Conservation (phyloP, 2,888 invertebrate species). For the Ceramica pisi region DNA sequence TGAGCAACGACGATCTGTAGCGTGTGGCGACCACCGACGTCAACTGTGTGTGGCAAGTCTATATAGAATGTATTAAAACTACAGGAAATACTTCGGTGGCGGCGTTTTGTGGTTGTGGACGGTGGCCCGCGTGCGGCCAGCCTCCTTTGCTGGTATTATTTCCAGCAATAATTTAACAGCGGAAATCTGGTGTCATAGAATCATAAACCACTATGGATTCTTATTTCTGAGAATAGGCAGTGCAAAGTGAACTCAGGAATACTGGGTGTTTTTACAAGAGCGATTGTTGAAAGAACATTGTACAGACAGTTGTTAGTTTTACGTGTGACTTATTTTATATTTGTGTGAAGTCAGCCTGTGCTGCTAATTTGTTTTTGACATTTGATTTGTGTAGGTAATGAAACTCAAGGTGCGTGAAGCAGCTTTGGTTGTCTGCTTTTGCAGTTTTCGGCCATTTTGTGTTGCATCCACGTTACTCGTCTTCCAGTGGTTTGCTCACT, state of each 20-base stretch:
- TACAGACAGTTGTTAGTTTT: slow-evolving; percentile 7
- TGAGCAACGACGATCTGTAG: no score
- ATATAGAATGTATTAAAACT: no score
- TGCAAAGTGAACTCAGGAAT: neutral
- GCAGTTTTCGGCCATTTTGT: no score
- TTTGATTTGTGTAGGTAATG: slow-evolving; percentile 10
- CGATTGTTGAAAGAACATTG: slow-evolving; percentile 7
- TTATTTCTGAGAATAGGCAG: neutral
- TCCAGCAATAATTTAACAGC: neutral
- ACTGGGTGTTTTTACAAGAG: slow-evolving; percentile 1
- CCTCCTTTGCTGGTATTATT: neutral
- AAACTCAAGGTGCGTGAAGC: neutral
- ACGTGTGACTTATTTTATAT: slow-evolving; percentile 15
- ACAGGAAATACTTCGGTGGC: no score
- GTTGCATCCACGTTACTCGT: no score
- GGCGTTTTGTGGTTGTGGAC: no score
- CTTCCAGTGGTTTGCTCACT: neutral
- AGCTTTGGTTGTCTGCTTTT: neutral
- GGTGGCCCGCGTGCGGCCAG: no score
- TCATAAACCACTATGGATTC: neutral
- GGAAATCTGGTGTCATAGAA: slow-evolving; percentile 1
- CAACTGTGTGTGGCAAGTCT: no score
- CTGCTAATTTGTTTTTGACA: slow-evolving; percentile 19
- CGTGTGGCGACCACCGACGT: no score
- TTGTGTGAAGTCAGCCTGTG: slow-evolving; percentile 10